Conservation (phyloP, 2,797 vertebrate species). For the Pantherophis vulpinus region DNA sequence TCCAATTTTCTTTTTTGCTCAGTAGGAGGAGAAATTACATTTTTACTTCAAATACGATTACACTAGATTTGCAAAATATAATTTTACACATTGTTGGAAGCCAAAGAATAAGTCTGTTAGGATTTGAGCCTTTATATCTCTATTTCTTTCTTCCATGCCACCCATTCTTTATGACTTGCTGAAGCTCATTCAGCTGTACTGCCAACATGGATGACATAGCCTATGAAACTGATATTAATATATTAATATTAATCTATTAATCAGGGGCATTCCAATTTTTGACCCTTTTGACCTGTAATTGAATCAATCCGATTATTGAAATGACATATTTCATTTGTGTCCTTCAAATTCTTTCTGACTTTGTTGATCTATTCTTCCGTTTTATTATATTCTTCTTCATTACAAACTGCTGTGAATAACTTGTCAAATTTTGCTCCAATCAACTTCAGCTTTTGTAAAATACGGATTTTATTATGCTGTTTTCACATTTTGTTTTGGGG, state of each 20-base stretch:
- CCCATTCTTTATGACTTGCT: neutral
- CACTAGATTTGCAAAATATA: neutral
- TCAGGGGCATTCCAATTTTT: neutral
- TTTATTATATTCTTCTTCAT: neutral
- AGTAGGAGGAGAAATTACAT: neutral
- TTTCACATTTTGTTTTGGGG: neutral
- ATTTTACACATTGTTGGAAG: neutral
- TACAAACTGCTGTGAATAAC: neutral
- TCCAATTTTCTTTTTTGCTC: neutral
- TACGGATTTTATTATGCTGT: neutral
- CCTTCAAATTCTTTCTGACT: neutral
- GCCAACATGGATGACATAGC: neutral
- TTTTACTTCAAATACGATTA: neutral
- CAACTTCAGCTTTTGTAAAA: neutral
- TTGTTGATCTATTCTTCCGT: neutral
- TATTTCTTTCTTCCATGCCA: neutral
- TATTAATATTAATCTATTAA: neutral
- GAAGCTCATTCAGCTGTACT: neutral
- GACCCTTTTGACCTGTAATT: neutral
- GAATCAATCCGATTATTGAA: neutral
- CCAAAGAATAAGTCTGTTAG: neutral
- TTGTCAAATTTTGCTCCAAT: neutral
- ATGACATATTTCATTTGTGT: neutral
- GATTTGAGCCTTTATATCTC: neutral
- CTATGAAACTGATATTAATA: neutral